phyloP scores from a whole-genome alignment of 2,888 invertebrate species.

The Lepidochrysops patricia region DNA sequence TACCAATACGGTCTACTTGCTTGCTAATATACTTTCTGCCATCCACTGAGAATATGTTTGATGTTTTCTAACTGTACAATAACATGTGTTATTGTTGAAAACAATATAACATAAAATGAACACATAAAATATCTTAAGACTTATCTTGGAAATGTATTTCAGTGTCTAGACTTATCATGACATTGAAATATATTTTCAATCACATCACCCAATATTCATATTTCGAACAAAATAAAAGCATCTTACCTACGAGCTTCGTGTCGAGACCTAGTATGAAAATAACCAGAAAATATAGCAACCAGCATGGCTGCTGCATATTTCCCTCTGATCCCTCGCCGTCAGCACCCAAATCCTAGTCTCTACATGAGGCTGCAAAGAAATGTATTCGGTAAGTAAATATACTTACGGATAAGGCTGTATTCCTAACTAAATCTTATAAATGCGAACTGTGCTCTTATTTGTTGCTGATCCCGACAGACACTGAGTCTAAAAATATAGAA shows the following conservation, averaged over 20 bases:
- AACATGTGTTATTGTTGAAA: too few relatives aligned
- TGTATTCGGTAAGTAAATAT: constrained; percentile 11
- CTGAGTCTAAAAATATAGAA: too few relatives aligned
- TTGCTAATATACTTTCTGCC: too few relatives aligned
- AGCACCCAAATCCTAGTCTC: constrained; percentile 24
- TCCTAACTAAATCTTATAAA: neutral
- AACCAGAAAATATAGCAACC: constrained; percentile 50
- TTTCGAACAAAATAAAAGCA: neutral
- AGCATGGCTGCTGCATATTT: constrained; percentile 62
- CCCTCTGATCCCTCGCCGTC: constrained; percentile 23
- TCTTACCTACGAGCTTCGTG: constrained; percentile 58
- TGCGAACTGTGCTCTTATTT: too few relatives aligned
- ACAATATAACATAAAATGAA: neutral
- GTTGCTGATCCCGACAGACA: too few relatives aligned
- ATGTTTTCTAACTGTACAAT: too few relatives aligned
- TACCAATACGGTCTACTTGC: too few relatives aligned
- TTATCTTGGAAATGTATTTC: too few relatives aligned
- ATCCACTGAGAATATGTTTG: too few relatives aligned
- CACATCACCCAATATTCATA: neutral
- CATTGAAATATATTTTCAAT: neutral
- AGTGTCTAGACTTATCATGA: too few relatives aligned
- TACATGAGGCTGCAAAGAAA: constrained; percentile 41
- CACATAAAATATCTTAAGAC: neutral
- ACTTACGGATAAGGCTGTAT: neutral
- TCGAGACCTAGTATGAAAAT: constrained; percentile 60